phyloP scores from a whole-genome alignment of 2,797 vertebrate genomes.

The Hydrophis major region DNA sequence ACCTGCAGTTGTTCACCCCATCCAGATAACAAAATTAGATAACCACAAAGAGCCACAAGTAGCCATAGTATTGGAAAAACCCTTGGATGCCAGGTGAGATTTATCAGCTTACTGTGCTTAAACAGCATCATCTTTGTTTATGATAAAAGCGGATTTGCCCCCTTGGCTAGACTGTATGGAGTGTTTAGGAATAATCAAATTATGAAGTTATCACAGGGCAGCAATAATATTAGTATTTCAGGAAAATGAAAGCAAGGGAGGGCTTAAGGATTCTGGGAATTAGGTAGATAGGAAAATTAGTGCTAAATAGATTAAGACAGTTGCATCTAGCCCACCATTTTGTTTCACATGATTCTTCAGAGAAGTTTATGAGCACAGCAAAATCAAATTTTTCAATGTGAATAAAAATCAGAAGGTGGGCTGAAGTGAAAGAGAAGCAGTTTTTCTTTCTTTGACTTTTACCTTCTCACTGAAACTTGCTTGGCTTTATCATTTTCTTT shows the following conservation, averaged over 20 bases:
- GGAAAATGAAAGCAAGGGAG: neutral
- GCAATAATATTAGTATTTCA: too few species aligned
- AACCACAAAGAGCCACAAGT: constrained; percentile 54
- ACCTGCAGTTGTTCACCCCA: constrained; percentile 77
- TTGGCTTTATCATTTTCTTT: neutral
- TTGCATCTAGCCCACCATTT: neutral
- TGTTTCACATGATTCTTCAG: neutral
- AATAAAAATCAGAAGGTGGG: neutral
- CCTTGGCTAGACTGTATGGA: neutral
- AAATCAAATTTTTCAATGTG: neutral
- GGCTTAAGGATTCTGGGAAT: neutral
- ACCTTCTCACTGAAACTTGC: neutral
- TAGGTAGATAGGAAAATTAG: neutral
- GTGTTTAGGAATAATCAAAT: neutral
- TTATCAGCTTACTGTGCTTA: neutral
- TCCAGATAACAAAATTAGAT: constrained; percentile 77
- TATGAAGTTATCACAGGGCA: neutral
- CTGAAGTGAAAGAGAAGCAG: neutral
- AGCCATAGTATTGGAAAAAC: constrained; percentile 77
- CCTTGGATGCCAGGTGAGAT: constrained; percentile 77
- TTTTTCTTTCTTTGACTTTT: neutral
- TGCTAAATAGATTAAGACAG: neutral
- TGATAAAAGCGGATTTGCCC: neutral
- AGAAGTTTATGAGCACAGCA: neutral
- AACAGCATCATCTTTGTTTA: neutral